Evolutionary conservation across 1,140 invertebrate genomes (phyloP), one percentile per base, ranked within the genome.

Genomic region (Drepana arcuata): DNA sequence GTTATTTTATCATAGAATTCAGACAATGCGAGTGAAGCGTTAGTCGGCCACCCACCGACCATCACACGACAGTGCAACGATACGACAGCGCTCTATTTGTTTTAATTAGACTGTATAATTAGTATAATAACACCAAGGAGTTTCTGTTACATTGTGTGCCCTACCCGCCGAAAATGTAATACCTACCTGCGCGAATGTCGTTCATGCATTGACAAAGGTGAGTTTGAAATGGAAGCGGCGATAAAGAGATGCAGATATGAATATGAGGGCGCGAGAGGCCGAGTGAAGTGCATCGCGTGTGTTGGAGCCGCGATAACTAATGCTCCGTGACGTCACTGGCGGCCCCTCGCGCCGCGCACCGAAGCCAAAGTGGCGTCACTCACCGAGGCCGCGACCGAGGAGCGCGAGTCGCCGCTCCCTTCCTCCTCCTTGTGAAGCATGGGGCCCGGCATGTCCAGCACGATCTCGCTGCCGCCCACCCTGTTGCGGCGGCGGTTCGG

Each of bases 401-500:
- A 72, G 10, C 58, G 69, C 25, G 77, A 81, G 46, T 81, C 77
- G 40, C 66, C 69, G 54, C 74, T 82, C 54, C 69, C 72, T 62
- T 79, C 74, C 50, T 80, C 74, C 51, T 81, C 74, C 56, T 69
- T 77, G 41, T 48, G 43, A 43, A 69, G 58, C 30, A 59, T 51
- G 44, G 29, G 48, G 35, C 47, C 52, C 21, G 53, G 49, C 32
- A 37, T 40, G 24, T 42, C 53, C 32, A 45, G 38, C 14, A 49
- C 63, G 43, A 87, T 74, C 73, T 91, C 89, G 46, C 88, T 90
- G 28, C 88, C 89, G 7, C 90, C 90, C 16, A 92, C 90, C 49
- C 91, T 89, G 61, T 91, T 91, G 28, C 78, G 71, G 59, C 71
- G 71, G 52, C 65, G 84, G 72, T 41, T 70, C 63, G 41, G 43